A percentile compares a stretch with the other conserved stretches of the same genome.
These are phyloP conservation scores for Marisa cornuarietis DNA, from an alignment of 1,140 invertebrate genomes.

Conservation along the genomic window DNA sequence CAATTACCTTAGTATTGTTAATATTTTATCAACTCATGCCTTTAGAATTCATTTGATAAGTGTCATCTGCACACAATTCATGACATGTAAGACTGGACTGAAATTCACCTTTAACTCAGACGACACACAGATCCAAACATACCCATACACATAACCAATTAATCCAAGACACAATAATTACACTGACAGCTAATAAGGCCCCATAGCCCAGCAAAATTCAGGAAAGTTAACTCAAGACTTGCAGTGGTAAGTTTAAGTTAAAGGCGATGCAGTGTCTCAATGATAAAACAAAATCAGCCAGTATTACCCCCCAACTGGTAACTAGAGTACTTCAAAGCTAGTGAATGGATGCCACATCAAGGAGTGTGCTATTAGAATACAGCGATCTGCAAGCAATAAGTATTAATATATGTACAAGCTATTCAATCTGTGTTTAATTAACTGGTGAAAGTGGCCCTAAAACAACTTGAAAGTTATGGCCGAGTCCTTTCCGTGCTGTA, in stretches of 20 bases:
- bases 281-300: not conserved
- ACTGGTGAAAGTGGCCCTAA: too few species aligned
- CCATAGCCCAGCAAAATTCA: not conserved
- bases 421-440: too few species aligned
- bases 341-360: conserved; percentile 3
- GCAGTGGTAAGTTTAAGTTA: not conserved
- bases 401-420: not conserved
- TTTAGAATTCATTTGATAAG: too few species aligned
- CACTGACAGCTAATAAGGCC: not conserved
- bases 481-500: too few species aligned
- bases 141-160: not conserved
- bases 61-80: too few species aligned
- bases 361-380: conserved; percentile 17
- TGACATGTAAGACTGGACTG: too few species aligned
- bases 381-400: conserved; percentile 14
- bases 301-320: not conserved
- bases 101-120: too few species aligned
- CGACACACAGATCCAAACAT: too few species aligned
- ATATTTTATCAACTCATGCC: too few species aligned
- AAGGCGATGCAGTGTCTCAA: not conserved
- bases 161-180: not conserved
- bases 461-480: too few species aligned
- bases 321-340: not conserved
- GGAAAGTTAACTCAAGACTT: not conserved
- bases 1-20: too few species aligned